Percentiles rank a stretch among this genome's conserved stretches.
Conservation (phyloP, 2,113 vertebrate species). For the Pithys albifrons region DNA sequence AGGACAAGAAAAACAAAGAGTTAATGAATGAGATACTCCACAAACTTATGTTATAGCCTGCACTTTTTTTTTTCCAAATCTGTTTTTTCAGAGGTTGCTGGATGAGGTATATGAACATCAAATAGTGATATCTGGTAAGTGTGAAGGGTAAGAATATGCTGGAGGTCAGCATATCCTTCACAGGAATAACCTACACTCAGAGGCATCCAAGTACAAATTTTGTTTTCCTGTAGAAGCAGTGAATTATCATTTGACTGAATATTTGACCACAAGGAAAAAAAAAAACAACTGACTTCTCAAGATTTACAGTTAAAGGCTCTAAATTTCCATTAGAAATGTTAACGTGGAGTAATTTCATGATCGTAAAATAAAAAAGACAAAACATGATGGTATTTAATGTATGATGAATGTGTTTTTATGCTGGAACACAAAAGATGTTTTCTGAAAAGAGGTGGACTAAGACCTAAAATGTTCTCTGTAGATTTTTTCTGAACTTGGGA, state of each 20-base stretch:
- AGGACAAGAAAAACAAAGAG: background rate
- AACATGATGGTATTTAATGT: background rate
- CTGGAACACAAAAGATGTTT: background rate
- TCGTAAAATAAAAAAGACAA: background rate
- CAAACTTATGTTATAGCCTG: background rate
- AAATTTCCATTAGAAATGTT: background rate
- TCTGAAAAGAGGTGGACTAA: background rate
- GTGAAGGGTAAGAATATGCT: background rate
- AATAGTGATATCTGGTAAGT: background rate
- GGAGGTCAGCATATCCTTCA: background rate
- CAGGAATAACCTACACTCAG: background rate
- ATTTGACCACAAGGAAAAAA: background rate
- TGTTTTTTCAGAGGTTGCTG: background rate
- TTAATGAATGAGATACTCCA: background rate
- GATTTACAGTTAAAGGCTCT: background rate
- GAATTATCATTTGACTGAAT: background rate
- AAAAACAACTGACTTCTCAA: background rate
- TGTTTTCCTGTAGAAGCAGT: background rate
- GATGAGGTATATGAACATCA: background rate
- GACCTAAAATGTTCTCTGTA: background rate
- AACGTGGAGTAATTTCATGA: fast-evolving
- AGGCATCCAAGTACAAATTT: no score
- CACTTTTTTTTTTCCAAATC: background rate
- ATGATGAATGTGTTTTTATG: fast-evolving
- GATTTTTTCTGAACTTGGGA: background rate